Conservation (phyloP, 2,113 vertebrate species). For the Perca fluviatilis region DNA sequence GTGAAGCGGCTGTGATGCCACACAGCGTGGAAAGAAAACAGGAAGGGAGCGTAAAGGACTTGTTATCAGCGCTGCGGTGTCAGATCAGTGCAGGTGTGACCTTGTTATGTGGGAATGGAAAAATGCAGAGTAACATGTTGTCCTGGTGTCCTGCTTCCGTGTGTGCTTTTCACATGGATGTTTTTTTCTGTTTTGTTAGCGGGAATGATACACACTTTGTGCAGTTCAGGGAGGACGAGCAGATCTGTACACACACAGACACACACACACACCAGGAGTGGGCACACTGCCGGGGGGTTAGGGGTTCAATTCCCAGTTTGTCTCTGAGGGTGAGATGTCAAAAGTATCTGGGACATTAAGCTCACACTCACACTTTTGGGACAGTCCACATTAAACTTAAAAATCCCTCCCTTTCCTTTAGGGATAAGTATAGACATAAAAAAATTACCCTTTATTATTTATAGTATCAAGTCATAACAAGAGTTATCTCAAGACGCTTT, state of each 20-base stretch:
- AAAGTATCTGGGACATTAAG: too few relatives aligned
- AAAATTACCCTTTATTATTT: too few relatives aligned
- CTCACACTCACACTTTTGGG: too few relatives aligned
- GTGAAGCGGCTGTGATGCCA: conserved; percentile 39
- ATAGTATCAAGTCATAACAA: too few relatives aligned
- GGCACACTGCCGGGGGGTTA: background rate
- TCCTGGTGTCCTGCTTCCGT: background rate
- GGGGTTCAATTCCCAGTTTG: background rate
- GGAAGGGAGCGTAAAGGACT: conserved; percentile 27
- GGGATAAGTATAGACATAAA: too few relatives aligned
- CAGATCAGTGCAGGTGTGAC: conserved; percentile 56
- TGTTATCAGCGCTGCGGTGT: conserved; percentile 70
- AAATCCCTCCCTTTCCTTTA: too few relatives aligned
- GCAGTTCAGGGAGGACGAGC: background rate
- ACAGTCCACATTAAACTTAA: too few relatives aligned
- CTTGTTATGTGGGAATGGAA: conserved; percentile 64
- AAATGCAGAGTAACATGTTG: conserved; percentile 26
- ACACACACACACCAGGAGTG: background rate
- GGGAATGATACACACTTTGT: conserved; percentile 28
- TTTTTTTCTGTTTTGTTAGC: conserved; percentile 17
- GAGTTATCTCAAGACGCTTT: too few relatives aligned
- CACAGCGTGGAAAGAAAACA: background rate
- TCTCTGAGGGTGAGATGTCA: too few relatives aligned
- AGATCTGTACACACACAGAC: background rate
- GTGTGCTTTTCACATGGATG: conserved; percentile 36